These are phyloP conservation scores for Andrena bicolor DNA, from an alignment of 2,888 invertebrate species.

Conservation along the genomic window DNA sequence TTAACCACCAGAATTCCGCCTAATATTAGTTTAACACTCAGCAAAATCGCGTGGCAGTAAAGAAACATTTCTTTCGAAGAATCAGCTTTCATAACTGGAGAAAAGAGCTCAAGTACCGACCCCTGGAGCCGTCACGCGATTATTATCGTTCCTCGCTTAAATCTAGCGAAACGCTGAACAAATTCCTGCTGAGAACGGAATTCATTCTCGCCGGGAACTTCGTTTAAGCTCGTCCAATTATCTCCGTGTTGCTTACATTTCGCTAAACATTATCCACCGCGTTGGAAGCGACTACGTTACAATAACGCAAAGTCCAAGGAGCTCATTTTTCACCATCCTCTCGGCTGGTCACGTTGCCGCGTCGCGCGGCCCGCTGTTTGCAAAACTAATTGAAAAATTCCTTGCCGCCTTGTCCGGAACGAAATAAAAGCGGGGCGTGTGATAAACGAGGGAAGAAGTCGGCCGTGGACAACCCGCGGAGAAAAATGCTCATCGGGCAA, in stretches of 20 bases:
- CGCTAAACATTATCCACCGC: conserved; percentile 35
- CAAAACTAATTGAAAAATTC: conserved; percentile 74
- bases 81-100: too few relatives aligned
- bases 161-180: conserved; percentile 26
- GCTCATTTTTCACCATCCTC: conserved; percentile 59
- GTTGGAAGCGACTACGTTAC: conserved; percentile 3
- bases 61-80: too few relatives aligned
- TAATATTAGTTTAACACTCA: too few relatives aligned
- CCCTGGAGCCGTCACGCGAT: background rate
- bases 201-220: conserved; percentile 15
- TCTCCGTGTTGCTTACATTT: conserved; percentile 40
- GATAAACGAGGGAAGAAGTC: conserved; percentile 67
- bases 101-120: too few relatives aligned
- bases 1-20: too few relatives aligned
- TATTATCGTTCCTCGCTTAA: conserved; percentile 27
- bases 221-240: conserved; percentile 47
- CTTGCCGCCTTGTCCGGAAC: conserved; percentile 58
- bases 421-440: conserved; percentile 67
- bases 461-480: conserved; percentile 42
- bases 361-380: conserved; percentile 39
- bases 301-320: conserved; percentile 46
- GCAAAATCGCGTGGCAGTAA: too few relatives aligned
- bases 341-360: conserved; percentile 48
- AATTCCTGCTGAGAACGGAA: conserved; percentile 17
- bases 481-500: conserved; percentile 65